A percentile compares a stretch with the other conserved stretches of the same genome.
Evolutionary conservation across 1,140 invertebrate genomes (phyloP).

Genomic region (Drosophila trapezifrons): DNA sequence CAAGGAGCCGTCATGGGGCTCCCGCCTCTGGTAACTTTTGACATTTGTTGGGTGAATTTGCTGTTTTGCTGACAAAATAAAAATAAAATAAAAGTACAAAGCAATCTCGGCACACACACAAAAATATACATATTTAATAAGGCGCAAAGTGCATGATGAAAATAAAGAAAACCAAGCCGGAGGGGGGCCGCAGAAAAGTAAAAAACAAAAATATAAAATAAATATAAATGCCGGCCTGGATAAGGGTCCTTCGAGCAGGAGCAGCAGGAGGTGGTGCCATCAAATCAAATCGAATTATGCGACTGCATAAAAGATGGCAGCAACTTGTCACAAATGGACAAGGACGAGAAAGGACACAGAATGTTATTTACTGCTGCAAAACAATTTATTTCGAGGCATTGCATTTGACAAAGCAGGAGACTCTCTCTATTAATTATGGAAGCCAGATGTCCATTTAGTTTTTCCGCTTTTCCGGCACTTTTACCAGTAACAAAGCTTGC

Average conservation of each 20-base stretch:
- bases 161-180: slow-evolving; percentile 6
- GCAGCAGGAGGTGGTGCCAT: slow-evolving; percentile 2
- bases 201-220: background rate
- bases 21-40: slow-evolving; percentile 29
- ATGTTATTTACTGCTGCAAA: slow-evolving; percentile 3
- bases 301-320: slow-evolving; percentile 49
- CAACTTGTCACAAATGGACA: slow-evolving; percentile 24
- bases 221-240: background rate
- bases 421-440: slow-evolving; percentile 12
- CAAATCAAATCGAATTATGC: slow-evolving; percentile 45
- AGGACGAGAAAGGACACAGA: slow-evolving; percentile 21
- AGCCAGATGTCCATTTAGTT: background rate
- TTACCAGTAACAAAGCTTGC: background rate
- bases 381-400: slow-evolving; percentile 8
- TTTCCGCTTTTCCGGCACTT: background rate
- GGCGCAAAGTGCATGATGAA: slow-evolving; percentile 56
- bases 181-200: background rate
- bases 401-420: slow-evolving; percentile 2
- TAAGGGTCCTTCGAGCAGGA: too few species aligned
- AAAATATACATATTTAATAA: slow-evolving; percentile 68
- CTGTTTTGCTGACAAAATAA: slow-evolving; percentile 2
- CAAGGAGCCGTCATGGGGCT: slow-evolving; percentile 4
- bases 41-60: slow-evolving; percentile 36
- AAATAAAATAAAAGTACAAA: slow-evolving; percentile 33
- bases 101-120: slow-evolving; percentile 46